Base-by-base conservation (phyloP, 2,888 invertebrate genomes). In the Chrysomela aeneicollis region DNA sequence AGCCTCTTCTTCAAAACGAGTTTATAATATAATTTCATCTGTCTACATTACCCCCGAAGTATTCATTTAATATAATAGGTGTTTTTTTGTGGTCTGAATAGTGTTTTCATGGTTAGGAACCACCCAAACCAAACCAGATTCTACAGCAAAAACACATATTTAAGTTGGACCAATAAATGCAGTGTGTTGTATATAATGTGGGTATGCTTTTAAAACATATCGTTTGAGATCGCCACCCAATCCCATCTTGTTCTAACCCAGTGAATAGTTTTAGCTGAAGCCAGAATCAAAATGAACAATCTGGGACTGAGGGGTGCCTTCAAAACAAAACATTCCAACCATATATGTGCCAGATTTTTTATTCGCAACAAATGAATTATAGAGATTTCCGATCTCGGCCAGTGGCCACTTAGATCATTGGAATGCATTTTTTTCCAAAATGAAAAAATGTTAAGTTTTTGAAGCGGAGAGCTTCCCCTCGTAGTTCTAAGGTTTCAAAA, bases 311-410 rank as follows among this genome's bases (percentile, higher is more conserved):
- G 70, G 69, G 50, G 67, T n/a, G 35, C 55, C 52, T 61, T 71
- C 72, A 76, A 77, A 77, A 72, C 69, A 64, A 84, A 86, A 86
- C 86, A 86, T 86, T 87, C 86, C 86, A 86, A 87, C 86, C 86
- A 85, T 86, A 84, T 85, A 86, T 86, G 87, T 87, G 87, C 87
- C 86, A 87, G 86, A 86, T 85, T 86, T 86, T 86, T 86, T 86
- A 82, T 82, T 82, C 80, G 79, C 80, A 80, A 81, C 79, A 77
- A 73, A 76, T 73, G 74, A 76, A 74, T 74, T 71, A 66, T 71
- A 69, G 59, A 70, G 67, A 72, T 74, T 68, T 70, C 72, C 74
- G 77, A 75, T 74, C 76, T 71, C 70, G 71, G 72, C 70, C 37
- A 10, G 50, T 12, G 64, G 73, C 69, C 71, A 66, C 55, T 60